Evolutionary conservation across 2,113 vertebrate genomes (phyloP), one percentile per base, ranked within the genome.

Genomic region (Phasianus colchicus): DNA sequence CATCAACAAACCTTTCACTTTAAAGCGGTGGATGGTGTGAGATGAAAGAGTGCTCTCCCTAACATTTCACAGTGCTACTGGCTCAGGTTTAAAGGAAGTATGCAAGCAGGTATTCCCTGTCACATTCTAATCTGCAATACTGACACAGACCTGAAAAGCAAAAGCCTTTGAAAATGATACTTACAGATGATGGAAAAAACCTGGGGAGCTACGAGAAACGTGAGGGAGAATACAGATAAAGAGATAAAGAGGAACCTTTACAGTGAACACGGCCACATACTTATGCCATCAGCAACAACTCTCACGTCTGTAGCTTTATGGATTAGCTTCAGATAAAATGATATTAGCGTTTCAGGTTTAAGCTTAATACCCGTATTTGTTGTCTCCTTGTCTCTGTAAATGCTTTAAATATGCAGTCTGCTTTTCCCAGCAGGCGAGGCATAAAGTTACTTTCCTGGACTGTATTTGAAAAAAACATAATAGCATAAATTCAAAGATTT

Each of bases 11-110:
- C 93, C 61, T 92, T 96, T 96, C 92, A 91, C 95, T 98, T 97
- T 97, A 97, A 98, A 98, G 97, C 91, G 78, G 90, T 90, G 83
- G 60, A 94, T 61, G 71, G 83, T 92, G 83, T 48, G 87, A 98
- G 97, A 98, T 98, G 96, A 98, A 98, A 98, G 97, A 90, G 79
- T 73, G 65, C 73, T 94, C 85, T 92, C 92, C 87, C 84, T 96
- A 92, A 96, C 67, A 77, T 90, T 96, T 91, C 78, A 80, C 94
- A 94, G 93, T 79, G 92, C 95, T 95, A 96, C 87, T 97, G 97
- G 97, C 97, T 98, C 98, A 95, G 96, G 97, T 98, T 98, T 98
- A 98, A 98, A 98, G 97, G 86, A 97, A 97, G 79, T 86, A 96
- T 97, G 97, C 86, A 95, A 87, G 79, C 95, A 98, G 97, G 97